Evolutionary conservation across 1,140 invertebrate genomes (phyloP), one percentile per base, ranked within the genome.

Genomic region (Brachionus angularis): DNA sequence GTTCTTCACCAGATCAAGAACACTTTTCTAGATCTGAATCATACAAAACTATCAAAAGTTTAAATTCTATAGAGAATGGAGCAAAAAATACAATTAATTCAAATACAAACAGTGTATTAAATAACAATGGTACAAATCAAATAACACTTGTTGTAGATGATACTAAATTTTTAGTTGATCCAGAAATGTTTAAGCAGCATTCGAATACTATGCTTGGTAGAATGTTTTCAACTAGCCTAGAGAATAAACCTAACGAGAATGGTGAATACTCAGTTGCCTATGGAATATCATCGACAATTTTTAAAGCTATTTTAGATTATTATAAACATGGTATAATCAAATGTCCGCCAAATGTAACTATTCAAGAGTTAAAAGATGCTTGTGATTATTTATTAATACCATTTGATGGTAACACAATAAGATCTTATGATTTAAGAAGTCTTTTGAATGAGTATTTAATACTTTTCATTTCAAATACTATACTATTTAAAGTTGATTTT

Each of bases 371-470:
- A 34, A 84, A 94, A 61, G 96, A 99, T 81, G 96, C 96, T 21
- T 99, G 95, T 79, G 96, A 99, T 82, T 99, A 99, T 81, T 83
- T 99, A 29, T 85, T 99, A 1, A 89, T 99, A 76, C 96, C 96
- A 18, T 99, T 99, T 81, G 92, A 96, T 84, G 90, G 93, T 2
- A 88, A 87, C 53, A 98, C 94, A 33, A 88, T 99, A 39, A 90
- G 93, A 79, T 98, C 93, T 82, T 89, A 93, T 82, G 93, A 94
- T 85, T 84, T 96, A 72, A 84, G 91, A 92, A 84, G 89, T 86
- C 71, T 72, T 69, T 36, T 42, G 29, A 52, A 53, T 46, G 21
- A 29, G 53, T 21, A 36, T 44, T n/a, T 7, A 5, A 5, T 16
- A 33, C 34, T 55, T 12, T 55, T 55, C 34, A 25, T 27, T 27